phyloP scores from a whole-genome alignment of 1,140 invertebrate genomes.

The Coelopa frigida region DNA sequence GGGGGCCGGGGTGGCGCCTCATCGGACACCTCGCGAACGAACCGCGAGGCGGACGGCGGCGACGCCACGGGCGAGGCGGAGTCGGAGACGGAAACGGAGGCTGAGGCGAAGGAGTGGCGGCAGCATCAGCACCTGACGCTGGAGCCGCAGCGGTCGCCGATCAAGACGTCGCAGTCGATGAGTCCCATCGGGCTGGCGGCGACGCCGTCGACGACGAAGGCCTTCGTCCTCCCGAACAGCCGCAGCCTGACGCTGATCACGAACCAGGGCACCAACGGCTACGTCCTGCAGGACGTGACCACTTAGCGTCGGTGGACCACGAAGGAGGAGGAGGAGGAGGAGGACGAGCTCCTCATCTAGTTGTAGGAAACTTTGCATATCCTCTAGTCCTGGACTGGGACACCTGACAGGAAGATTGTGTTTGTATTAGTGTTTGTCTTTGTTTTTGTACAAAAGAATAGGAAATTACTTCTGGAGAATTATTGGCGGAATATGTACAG shows the following conservation, averaged over 20 bases:
- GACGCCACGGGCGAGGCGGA: neutral
- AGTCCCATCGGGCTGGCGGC: slow-evolving; percentile 31
- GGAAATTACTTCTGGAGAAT: too few species aligned
- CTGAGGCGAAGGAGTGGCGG: slow-evolving; percentile 18
- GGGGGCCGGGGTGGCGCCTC: slow-evolving; percentile 34
- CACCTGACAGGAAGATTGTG: too few species aligned
- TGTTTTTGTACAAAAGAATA: too few species aligned
- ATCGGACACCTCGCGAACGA: too few species aligned
- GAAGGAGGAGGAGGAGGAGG: too few species aligned
- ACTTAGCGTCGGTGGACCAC: too few species aligned
- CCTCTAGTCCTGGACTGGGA: too few species aligned
- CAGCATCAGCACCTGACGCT: slow-evolving; percentile 12
- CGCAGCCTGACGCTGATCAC: slow-evolving; percentile 41
- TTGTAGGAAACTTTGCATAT: too few species aligned
- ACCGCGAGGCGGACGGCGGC: too few species aligned
- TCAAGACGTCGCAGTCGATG: slow-evolving; percentile 40
- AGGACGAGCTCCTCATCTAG: too few species aligned
- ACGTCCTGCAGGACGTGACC: slow-evolving; percentile 27
- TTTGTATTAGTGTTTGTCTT: too few species aligned
- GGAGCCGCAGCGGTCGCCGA: slow-evolving; percentile 34
- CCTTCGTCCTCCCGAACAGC: slow-evolving; percentile 37
- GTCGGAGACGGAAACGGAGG: slow-evolving; percentile 23
- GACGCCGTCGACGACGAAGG: slow-evolving; percentile 16
- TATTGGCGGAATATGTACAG: too few species aligned
- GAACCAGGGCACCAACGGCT: neutral